Evolutionary conservation across 1,140 invertebrate genomes (phyloP).

Genomic region (Drosophila nebulosa): DNA sequence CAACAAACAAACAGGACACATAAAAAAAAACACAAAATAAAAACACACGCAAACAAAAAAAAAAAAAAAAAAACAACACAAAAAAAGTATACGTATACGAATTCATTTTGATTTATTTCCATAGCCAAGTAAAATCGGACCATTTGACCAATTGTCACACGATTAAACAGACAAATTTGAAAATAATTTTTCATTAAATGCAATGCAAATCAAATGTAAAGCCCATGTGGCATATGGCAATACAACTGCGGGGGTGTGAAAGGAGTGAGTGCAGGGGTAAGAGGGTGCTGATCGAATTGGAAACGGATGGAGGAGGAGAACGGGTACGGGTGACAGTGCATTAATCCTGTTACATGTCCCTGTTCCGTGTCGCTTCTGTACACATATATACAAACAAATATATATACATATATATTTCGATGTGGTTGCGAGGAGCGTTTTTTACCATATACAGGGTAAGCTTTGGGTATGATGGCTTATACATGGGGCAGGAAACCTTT

Average conservation of each 20-base stretch:
- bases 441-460: background rate
- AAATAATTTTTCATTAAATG: constrained; percentile 79
- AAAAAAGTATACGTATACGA: constrained; percentile 13
- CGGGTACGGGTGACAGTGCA: constrained; percentile 44
- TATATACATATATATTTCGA: constrained; percentile 19
- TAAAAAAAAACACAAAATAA: constrained; percentile 14
- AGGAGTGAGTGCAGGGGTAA: background rate
- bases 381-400: background rate
- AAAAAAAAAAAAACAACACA: constrained; percentile 11
- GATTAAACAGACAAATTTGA: constrained; percentile 79
- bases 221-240: constrained; percentile 56
- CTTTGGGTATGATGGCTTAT: background rate
- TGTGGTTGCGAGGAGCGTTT: constrained; percentile 16
- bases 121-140: constrained; percentile 10
- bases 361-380: constrained; percentile 33
- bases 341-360: constrained; percentile 68
- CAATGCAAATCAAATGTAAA: constrained; percentile 77
- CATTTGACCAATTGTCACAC: constrained; percentile 74
- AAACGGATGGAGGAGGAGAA: background rate
- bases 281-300: background rate
- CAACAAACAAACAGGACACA: constrained; percentile 9
- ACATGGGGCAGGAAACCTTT: too few relatives aligned
- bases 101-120: constrained; percentile 68
- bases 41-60: too few relatives aligned
- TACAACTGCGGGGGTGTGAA: background rate